These are phyloP conservation scores for Asteroscopus sphinx DNA, from an alignment of 2,888 invertebrate species.

Conservation along the genomic window DNA sequence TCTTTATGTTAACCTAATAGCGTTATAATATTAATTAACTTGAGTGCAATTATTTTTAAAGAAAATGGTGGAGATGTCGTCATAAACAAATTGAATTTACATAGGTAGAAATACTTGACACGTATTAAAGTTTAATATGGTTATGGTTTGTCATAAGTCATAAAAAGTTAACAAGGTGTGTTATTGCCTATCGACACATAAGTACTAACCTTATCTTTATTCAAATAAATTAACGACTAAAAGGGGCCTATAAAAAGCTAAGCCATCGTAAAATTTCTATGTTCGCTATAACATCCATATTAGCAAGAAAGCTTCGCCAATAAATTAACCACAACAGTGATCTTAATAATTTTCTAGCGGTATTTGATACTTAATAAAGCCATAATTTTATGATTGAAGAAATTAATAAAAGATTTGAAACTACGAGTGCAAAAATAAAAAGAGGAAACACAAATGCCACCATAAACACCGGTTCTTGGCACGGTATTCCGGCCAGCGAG, in stretches of 20 bases:
- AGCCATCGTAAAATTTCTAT: no score
- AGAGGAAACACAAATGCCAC: slow-evolving; percentile 48
- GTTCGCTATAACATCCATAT: background rate
- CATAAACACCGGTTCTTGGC: slow-evolving; percentile 61
- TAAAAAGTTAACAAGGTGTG: background rate
- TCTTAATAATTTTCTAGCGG: background rate
- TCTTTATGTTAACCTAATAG: slow-evolving; percentile 24
- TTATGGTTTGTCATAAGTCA: background rate
- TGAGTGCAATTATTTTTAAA: slow-evolving; percentile 22
- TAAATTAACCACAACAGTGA: background rate
- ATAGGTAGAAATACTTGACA: background rate
- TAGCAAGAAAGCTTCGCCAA: background rate
- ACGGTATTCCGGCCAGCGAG: slow-evolving; percentile 54
- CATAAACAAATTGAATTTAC: background rate
- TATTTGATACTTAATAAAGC: background rate
- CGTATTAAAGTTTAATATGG: background rate
- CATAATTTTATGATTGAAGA: slow-evolving; percentile 16
- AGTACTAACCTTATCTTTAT: background rate
- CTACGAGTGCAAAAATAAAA: slow-evolving; percentile 44
- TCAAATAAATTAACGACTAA: no score
- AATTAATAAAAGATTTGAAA: slow-evolving; percentile 50
- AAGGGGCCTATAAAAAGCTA: no score
- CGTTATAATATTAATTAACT: slow-evolving; percentile 25
- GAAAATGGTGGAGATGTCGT: background rate
- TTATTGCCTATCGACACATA: no score